phyloP scores from a whole-genome alignment of 2,888 invertebrate species.

The Trissonchulus sp. region DNA sequence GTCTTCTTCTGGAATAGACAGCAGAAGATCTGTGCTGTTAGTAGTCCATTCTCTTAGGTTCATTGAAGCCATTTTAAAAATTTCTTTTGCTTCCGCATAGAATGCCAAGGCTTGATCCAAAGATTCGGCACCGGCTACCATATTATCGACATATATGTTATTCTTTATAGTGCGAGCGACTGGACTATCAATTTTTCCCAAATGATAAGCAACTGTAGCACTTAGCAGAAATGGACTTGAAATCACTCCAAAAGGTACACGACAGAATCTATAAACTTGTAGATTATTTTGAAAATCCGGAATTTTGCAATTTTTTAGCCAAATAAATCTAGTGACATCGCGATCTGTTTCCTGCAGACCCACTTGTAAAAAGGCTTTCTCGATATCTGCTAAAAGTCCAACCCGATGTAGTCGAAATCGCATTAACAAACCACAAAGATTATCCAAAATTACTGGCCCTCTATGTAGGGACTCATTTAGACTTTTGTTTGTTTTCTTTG shows the following conservation, averaged over 20 bases:
- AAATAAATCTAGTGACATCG: conserved; percentile 11
- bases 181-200: not conserved
- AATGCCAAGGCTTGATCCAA: not conserved
- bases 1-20: conserved; percentile 12
- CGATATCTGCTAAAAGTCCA: not conserved
- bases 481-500: conserved; percentile 11
- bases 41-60: conserved; percentile 16
- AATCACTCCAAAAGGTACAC: conserved; percentile 18
- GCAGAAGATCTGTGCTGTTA: not conserved
- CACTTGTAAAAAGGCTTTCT: conserved; percentile 13
- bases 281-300: not conserved
- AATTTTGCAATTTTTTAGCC: not conserved
- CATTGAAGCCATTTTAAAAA: conserved; percentile 14
- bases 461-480: conserved; percentile 29
- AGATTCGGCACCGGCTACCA: conserved; percentile 2
- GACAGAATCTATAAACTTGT: not conserved
- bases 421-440: conserved; percentile 1
- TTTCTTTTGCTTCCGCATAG: conserved; percentile 3
- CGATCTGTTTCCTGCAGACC: not conserved
- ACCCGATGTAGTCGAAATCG: conserved; percentile 16
- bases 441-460: conserved; percentile 12
- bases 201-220: not conserved
- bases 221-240: conserved; percentile 16
- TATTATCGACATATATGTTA: conserved; percentile 16
- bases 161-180: not conserved